Evolutionary conservation across 2,113 vertebrate species (phyloP).

Genomic region (Sterrhoptilus dennistouni): DNA sequence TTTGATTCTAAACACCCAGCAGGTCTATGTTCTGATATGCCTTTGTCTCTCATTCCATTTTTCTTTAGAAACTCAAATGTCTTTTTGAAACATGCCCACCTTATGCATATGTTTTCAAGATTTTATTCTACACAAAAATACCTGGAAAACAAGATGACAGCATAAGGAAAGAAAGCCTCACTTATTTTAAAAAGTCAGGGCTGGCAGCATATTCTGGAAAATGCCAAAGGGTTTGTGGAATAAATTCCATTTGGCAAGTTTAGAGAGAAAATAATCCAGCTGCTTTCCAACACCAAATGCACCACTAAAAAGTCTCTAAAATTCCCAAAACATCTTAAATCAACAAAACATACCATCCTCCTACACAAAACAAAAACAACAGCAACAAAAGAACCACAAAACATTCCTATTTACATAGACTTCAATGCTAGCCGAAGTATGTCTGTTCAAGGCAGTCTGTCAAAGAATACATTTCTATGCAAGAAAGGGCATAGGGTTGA

Average conservation of each 20-base stretch:
- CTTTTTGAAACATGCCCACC: neutral
- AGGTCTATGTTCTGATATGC: neutral
- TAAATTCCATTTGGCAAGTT: conserved; percentile 34
- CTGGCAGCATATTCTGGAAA: conserved; percentile 16
- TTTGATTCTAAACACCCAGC: neutral
- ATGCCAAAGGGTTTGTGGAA: conserved; percentile 7
- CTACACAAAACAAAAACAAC: neutral
- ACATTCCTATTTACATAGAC: conserved; percentile 18
- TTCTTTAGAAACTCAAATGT: neutral
- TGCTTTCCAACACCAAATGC: conserved; percentile 20
- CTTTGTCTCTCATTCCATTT: neutral
- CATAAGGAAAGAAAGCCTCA: neutral
- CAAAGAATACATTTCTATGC: neutral
- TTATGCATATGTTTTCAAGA: neutral
- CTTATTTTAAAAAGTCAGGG: neutral
- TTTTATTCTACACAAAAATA: conserved; percentile 20
- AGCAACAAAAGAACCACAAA: conserved; percentile 34
- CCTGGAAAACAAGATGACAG: neutral
- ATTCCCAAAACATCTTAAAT: neutral
- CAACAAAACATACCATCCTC: conserved; percentile 16
- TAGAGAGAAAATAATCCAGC: conserved; percentile 35
- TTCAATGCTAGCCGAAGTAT: neutral
- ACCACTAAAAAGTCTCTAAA: neutral
- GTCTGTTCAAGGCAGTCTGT: conserved; percentile 9
- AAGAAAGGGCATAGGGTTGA: neutral